Percentiles rank a stretch among this genome's conserved stretches.
Evolutionary conservation across 2,888 invertebrate genomes (phyloP).

Genomic region (Anagyrus pseudococci): DNA sequence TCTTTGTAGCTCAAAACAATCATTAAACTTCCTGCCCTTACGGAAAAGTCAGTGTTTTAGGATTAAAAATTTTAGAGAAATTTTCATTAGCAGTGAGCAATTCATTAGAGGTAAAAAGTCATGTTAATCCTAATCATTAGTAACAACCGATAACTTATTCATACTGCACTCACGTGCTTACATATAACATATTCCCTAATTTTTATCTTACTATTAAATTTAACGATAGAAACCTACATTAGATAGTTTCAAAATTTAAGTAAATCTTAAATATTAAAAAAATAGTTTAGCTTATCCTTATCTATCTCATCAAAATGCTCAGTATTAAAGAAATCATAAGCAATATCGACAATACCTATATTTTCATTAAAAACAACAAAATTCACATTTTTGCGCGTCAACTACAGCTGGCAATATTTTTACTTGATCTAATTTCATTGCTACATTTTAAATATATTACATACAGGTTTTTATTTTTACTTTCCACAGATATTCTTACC

Average conservation of each 20-base stretch:
- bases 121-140: neutral
- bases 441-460: neutral
- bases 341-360: constrained; percentile 54
- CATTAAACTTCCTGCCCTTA: constrained; percentile 25
- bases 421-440: constrained; percentile 10
- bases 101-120: constrained; percentile 3
- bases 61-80: constrained; percentile 20
- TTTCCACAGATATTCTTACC: neutral
- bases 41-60: constrained; percentile 25
- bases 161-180: no score
- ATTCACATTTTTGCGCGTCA: constrained; percentile 16
- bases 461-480: neutral
- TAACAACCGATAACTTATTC: neutral
- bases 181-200: no score
- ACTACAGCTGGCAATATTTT: constrained; percentile 44
- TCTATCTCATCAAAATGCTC: no score
- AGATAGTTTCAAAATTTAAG: neutral
- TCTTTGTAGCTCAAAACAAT: constrained; percentile 32
- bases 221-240: no score
- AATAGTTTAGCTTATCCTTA: neutral
- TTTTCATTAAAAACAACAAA: constrained; percentile 8
- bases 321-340: constrained; percentile 43
- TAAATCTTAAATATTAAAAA: neutral
- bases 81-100: constrained; percentile 22
- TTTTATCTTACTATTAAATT: no score